Conservation (phyloP, 2,797 vertebrate species). For the Pangasius mekongensis region DNA sequence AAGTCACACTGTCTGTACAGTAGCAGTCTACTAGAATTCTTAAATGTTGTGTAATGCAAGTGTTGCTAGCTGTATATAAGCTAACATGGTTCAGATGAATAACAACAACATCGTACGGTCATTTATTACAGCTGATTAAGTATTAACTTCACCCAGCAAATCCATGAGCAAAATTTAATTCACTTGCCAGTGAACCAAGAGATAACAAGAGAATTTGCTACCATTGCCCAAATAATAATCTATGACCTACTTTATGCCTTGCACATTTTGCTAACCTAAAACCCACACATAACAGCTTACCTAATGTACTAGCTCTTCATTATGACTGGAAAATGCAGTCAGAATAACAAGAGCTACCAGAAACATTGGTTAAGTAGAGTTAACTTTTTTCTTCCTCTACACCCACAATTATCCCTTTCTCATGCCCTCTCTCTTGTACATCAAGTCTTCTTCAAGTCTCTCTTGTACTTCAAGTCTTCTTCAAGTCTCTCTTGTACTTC, state of each 20-base stretch:
- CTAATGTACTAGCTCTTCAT: neutral
- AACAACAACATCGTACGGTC: neutral
- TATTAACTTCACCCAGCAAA: neutral
- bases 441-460: neutral
- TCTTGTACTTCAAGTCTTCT: no score
- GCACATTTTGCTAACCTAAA: neutral
- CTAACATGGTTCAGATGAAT: neutral
- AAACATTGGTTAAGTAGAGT: conserved; percentile 53
- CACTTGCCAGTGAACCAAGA: neutral
- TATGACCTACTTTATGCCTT: neutral
- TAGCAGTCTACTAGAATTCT: conserved; percentile 12
- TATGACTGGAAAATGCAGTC: conserved; percentile 10
- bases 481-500: no score
- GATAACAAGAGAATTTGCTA: neutral
- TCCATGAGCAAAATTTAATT: neutral
- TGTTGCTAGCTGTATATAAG: conserved; percentile 1
- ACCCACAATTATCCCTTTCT: neutral
- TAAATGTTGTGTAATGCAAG: conserved; percentile 18
- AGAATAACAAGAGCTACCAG: conserved; percentile 43
- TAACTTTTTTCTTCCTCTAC: neutral
- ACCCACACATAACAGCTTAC: neutral
- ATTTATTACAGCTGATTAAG: neutral
- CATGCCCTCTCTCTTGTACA: neutral
- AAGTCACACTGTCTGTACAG: conserved; percentile 42
- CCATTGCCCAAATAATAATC: neutral